A percentile compares a stretch with the other conserved stretches of the same genome.
Conservation (phyloP, 2,113 vertebrate genomes). For the Pedetes capensis region DNA sequence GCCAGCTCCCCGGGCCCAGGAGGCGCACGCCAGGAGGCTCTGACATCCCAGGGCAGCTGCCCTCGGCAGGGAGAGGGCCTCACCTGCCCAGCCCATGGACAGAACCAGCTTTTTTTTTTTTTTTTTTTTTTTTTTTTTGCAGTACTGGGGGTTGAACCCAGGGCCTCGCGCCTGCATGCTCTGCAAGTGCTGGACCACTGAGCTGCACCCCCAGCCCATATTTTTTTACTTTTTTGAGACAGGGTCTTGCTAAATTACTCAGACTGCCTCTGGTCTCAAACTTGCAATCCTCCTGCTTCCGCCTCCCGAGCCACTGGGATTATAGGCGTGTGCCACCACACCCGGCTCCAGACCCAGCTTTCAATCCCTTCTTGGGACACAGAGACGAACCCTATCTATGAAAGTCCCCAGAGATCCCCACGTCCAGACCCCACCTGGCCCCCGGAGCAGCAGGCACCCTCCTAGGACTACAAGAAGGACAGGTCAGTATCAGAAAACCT, state of each 20-base stretch:
- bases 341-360: background rate
- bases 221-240: too few relatives aligned
- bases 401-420: background rate
- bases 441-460: accelerated
- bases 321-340: too few relatives aligned
- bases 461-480: background rate
- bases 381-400: background rate
- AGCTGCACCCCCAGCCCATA: too few relatives aligned
- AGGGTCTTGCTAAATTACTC: too few relatives aligned
- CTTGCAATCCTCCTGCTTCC: too few relatives aligned
- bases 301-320: too few relatives aligned
- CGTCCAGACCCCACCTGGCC: accelerated
- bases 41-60: background rate
- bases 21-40: accelerated
- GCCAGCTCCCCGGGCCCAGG: background rate
- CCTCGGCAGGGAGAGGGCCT: accelerated
- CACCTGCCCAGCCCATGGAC: accelerated
- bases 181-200: too few relatives aligned
- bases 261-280: too few relatives aligned
- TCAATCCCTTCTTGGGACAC: background rate
- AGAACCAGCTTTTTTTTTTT: background rate
- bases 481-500: background rate
- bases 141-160: too few relatives aligned
- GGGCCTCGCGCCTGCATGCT: too few relatives aligned
- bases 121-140: too few relatives aligned